Conservation (phyloP, 2,113 vertebrate species). For the Clinocottus analis region DNA sequence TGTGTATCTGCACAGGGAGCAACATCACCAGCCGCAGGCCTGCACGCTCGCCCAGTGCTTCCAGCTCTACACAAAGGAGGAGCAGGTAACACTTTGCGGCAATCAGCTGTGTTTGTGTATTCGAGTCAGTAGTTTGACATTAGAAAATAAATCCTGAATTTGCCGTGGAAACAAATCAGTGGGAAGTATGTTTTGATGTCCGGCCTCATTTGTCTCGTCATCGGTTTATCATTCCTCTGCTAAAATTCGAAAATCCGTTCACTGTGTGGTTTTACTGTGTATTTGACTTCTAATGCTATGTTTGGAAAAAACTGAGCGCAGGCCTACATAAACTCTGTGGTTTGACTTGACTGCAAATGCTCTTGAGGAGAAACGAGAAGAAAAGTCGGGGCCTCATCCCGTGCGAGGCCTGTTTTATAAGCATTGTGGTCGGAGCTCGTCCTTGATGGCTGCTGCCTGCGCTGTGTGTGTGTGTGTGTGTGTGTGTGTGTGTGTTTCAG, state of each 20-base stretch:
- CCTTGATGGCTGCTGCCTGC: slow-evolving; percentile 48
- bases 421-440: slow-evolving; percentile 51
- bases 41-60: slow-evolving; percentile 98
- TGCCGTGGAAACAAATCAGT: slow-evolving; percentile 1
- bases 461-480: slow-evolving; percentile 63
- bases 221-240: slow-evolving; percentile 38
- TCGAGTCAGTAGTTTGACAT: slow-evolving; percentile 19
- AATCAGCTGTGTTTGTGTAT: no score
- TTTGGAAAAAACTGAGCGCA: slow-evolving; percentile 48
- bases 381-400: slow-evolving; percentile 27
- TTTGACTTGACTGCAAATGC: slow-evolving; percentile 42
- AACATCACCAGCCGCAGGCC: slow-evolving; percentile 95
- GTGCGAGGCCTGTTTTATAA: slow-evolving; percentile 50
- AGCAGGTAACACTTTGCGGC: slow-evolving; percentile 85
- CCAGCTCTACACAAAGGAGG: slow-evolving; percentile 99
- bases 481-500: slow-evolving; percentile 86
- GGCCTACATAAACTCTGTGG: slow-evolving; percentile 57
- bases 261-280: slow-evolving; percentile 35
- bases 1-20: slow-evolving; percentile 93
- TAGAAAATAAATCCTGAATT: slow-evolving; percentile 12
- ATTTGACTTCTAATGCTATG: slow-evolving; percentile 60
- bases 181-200: slow-evolving; percentile 9
- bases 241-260: slow-evolving; percentile 20
- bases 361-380: slow-evolving; percentile 22
- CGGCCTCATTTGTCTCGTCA: slow-evolving; percentile 9